phyloP scores from a whole-genome alignment of 2,888 invertebrate species.

The Argynnis bischoffii region DNA sequence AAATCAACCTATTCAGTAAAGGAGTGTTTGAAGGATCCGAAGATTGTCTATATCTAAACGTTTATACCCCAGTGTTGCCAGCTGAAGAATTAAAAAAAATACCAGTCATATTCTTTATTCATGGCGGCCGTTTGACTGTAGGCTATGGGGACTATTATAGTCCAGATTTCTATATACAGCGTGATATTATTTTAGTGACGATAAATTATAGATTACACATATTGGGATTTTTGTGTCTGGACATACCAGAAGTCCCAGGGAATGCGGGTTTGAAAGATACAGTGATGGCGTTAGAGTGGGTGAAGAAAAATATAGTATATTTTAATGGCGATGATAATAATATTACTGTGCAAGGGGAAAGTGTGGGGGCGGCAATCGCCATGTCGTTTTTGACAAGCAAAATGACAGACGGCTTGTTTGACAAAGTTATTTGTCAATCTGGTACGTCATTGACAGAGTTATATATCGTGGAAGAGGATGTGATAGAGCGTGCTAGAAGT shows the following conservation, averaged over 20 bases:
- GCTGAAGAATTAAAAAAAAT: constrained; percentile 54
- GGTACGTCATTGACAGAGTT: constrained; percentile 61
- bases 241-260: constrained; percentile 67
- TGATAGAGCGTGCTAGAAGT: constrained; percentile 54
- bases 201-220: constrained; percentile 67
- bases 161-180: constrained; percentile 64
- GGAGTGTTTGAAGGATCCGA: constrained; percentile 78
- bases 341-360: constrained; percentile 67
- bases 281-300: constrained; percentile 67
- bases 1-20: constrained; percentile 68
- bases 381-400: constrained; percentile 56
- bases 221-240: constrained; percentile 65
- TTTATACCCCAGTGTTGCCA: constrained; percentile 83
- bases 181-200: constrained; percentile 67
- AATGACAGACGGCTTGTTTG: constrained; percentile 59
- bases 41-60: constrained; percentile 86
- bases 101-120: constrained; percentile 82
- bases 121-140: constrained; percentile 80
- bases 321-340: constrained; percentile 67
- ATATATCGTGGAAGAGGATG: constrained; percentile 58
- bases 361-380: constrained; percentile 61
- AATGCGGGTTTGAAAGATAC: constrained; percentile 69
- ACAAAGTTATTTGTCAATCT: constrained; percentile 64
- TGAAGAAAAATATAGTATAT: constrained; percentile 57
- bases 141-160: constrained; percentile 78